These are phyloP conservation scores for Akabosia matsudoensis DNA, from an alignment of 1,140 invertebrate species.

Conservation along the genomic window DNA sequence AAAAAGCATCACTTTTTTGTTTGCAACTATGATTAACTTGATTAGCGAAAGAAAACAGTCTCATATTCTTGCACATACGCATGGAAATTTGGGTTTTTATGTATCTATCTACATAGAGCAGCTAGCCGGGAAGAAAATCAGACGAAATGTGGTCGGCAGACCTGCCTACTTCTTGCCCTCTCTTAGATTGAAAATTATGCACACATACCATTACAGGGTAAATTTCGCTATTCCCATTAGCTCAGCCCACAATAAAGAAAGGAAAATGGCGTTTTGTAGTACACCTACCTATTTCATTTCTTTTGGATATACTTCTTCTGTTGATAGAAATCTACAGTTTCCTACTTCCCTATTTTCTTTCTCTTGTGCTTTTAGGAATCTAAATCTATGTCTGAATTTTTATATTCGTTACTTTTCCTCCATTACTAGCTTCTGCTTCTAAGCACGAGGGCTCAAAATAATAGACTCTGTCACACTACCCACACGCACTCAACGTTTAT, in stretches of 20 bases:
- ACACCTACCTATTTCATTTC: too few species aligned
- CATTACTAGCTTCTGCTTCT: not conserved
- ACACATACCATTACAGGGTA: too few species aligned
- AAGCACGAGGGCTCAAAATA: constrained; percentile 4
- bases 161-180: not conserved
- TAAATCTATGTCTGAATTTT: constrained; percentile 2
- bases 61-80: too few species aligned
- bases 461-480: not conserved
- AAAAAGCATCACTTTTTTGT: too few species aligned
- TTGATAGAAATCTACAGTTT: not conserved
- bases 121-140: constrained; percentile 11
- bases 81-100: too few species aligned
- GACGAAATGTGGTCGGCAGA: constrained; percentile 5
- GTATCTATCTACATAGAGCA: too few species aligned
- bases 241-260: too few species aligned
- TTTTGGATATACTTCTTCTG: not conserved
- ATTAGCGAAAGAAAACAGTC: too few species aligned
- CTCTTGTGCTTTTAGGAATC: not conserved
- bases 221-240: too few species aligned
- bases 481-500: not conserved
- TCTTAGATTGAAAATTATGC: not conserved
- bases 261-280: too few species aligned
- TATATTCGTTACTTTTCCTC: not conserved
- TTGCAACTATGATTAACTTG: too few species aligned
- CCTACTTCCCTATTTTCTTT: not conserved